Evolutionary conservation across 2,797 vertebrate species (phyloP).

Genomic region (Mus minutoides): DNA sequence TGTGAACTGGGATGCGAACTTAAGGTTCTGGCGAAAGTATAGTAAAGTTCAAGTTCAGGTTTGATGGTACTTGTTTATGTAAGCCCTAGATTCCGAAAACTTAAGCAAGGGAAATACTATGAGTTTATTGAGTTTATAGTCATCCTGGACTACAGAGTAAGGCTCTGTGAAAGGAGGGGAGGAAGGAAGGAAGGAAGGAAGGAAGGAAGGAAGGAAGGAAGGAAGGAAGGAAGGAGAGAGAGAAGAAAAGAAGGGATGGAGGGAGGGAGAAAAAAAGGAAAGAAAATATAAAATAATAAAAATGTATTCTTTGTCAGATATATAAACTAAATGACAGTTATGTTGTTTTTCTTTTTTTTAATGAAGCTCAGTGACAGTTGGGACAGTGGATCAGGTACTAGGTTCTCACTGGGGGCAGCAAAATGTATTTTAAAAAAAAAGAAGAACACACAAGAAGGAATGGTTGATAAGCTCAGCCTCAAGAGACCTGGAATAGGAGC

Average conservation of each 20-base stretch:
- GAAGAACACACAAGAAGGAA: not conserved
- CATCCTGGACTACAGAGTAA: not conserved
- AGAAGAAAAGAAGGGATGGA: not conserved
- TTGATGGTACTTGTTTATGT: not conserved
- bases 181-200: not conserved
- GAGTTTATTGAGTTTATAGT: too few relatives aligned
- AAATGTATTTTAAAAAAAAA: not conserved
- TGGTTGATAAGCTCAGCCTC: not conserved
- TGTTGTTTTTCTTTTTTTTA: not conserved
- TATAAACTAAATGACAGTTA: not conserved
- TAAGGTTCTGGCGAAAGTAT: not conserved
- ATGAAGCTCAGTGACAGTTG: not conserved
- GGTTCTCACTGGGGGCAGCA: not conserved
- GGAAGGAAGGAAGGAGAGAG: not conserved
- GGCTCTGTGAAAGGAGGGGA: not conserved
- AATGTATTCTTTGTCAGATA: not conserved
- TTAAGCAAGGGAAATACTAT: not conserved
- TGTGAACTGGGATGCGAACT: not conserved
- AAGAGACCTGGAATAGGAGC: not conserved
- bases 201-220: accelerated
- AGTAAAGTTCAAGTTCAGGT: not conserved
- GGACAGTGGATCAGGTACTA: not conserved
- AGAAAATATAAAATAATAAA: not conserved
- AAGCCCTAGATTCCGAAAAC: not conserved
- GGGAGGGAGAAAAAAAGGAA: not conserved